Conservation (phyloP, 2,113 vertebrate genomes). For the Bubalus kerabau region DNA sequence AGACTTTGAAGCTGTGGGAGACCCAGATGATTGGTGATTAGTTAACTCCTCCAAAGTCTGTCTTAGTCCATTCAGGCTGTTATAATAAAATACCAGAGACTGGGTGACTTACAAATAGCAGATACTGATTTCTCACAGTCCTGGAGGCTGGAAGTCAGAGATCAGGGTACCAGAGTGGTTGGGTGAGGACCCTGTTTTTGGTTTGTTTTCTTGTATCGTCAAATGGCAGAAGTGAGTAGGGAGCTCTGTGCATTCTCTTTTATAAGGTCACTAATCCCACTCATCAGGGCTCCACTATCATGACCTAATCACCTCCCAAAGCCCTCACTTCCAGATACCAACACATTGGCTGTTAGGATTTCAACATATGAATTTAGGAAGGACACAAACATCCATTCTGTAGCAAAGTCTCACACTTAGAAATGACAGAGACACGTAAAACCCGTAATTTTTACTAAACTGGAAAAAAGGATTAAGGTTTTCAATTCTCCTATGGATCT, state of each 20-base stretch:
- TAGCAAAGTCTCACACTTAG: background rate
- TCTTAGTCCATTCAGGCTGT: background rate
- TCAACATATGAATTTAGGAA: background rate
- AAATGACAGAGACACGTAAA: background rate
- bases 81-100: background rate
- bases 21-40: background rate
- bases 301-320: background rate
- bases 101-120: background rate
- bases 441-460: background rate
- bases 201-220: background rate
- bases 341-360: background rate
- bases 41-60: background rate
- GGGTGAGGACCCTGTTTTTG: background rate
- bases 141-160: background rate
- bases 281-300: background rate
- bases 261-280: background rate
- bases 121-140: background rate
- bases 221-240: background rate
- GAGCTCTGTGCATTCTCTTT: background rate
- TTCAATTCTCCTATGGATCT: background rate
- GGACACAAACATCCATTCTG: background rate
- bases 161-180: background rate
- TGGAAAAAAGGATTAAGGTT: background rate
- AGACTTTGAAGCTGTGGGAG: background rate
- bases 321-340: background rate